Conservation (phyloP, 2,797 vertebrate species). For the Sitta carolinensis region DNA sequence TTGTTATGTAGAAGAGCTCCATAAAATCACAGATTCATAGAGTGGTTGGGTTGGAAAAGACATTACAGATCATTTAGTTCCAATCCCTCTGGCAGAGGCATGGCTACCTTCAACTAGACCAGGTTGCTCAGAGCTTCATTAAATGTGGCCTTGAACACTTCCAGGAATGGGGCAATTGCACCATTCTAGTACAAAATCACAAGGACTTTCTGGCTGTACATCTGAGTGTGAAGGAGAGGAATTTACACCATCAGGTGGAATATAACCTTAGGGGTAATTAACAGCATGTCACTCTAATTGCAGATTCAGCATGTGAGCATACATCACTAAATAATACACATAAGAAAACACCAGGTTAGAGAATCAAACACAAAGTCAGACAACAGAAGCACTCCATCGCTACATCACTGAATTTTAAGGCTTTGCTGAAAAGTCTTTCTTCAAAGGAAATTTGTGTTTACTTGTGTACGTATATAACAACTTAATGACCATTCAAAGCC, state of each 20-base stretch:
- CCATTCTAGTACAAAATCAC: neutral
- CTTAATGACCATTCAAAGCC: neutral
- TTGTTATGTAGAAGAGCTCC: neutral
- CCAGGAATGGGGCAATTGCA: neutral
- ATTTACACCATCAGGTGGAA: neutral
- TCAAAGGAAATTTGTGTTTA: neutral
- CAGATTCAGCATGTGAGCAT: neutral
- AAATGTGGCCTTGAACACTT: rapidly evolving
- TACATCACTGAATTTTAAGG: neutral
- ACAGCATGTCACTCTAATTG: neutral
- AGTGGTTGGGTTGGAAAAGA: neutral
- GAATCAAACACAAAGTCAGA: neutral
- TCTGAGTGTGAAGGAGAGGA: neutral
- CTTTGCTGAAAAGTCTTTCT: neutral
- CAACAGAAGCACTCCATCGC: neutral
- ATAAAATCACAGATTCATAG: neutral
- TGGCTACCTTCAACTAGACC: neutral
- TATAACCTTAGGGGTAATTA: neutral
- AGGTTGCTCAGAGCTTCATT: neutral
- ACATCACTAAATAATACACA: neutral
- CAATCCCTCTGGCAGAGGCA: rapidly evolving
- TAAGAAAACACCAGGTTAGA: neutral
- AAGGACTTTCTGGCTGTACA: neutral
- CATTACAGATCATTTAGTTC: neutral
- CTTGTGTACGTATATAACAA: neutral